Conservation (phyloP, 2,888 invertebrate genomes). For the Ophion ventricosus region DNA sequence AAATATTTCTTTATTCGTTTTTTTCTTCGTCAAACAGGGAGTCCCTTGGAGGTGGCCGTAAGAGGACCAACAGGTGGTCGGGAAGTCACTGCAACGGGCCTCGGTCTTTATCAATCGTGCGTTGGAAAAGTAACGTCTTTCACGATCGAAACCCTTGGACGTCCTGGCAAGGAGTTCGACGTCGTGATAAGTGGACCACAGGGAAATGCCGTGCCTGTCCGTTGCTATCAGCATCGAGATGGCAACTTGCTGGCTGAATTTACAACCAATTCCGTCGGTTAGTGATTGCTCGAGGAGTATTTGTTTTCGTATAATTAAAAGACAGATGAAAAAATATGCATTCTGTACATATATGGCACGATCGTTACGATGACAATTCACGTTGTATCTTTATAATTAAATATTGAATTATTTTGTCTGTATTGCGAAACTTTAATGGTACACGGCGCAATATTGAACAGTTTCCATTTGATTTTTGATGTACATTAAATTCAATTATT, state of each 20-base stretch:
- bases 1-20: neutral
- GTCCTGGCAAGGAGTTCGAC: constrained; percentile 94
- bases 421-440: too few species aligned
- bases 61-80: constrained; percentile 88
- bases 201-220: constrained; percentile 92
- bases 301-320: neutral
- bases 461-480: too few species aligned
- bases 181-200: constrained; percentile 94
- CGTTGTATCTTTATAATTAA: neutral
- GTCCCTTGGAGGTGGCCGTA: constrained; percentile 86
- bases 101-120: constrained; percentile 94
- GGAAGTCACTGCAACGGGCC: constrained; percentile 90
- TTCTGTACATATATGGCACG: neutral
- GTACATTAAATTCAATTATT: too few species aligned
- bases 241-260: constrained; percentile 98
- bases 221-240: constrained; percentile 98
- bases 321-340: neutral
- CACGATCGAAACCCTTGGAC: constrained; percentile 94
- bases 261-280: constrained; percentile 90
- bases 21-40: constrained; percentile 79
- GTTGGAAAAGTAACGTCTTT: constrained; percentile 93
- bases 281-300: constrained; percentile 65
- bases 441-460: too few species aligned
- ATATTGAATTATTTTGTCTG: neutral
- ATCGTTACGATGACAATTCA: neutral